phyloP scores from a whole-genome alignment of 2,113 vertebrate species.

The Plestiodon gilberti region DNA sequence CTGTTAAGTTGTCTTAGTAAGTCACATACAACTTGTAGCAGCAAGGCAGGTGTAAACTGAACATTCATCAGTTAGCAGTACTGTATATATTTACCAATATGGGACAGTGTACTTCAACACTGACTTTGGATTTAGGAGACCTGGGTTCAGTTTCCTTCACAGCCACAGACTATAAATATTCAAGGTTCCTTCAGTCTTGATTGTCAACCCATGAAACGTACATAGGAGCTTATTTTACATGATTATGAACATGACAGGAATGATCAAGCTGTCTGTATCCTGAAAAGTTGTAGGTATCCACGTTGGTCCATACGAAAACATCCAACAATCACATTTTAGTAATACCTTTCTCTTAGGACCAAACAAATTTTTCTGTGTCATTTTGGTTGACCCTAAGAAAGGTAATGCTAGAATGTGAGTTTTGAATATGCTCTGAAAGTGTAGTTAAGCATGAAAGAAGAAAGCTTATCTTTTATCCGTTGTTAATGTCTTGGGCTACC shows the following conservation, averaged over 20 bases:
- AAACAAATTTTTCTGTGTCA: no score
- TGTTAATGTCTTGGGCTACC: not conserved
- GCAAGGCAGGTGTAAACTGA: not conserved
- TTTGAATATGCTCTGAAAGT: no score
- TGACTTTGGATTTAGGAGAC: not conserved
- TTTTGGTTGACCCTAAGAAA: no score
- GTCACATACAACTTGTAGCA: not conserved
- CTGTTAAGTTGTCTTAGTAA: not conserved
- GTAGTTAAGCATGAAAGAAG: not conserved
- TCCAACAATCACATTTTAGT: no score
- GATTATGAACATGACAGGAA: not conserved
- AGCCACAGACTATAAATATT: not conserved
- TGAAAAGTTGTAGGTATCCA: not conserved
- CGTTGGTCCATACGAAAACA: no score
- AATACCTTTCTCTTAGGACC: no score
- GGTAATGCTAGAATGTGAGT: no score
- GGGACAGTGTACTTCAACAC: not conserved
- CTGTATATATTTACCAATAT: not conserved
- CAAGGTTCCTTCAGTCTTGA: no score
- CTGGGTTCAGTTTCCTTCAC: not conserved
- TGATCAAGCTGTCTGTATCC: not conserved
- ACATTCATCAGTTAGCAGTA: not conserved
- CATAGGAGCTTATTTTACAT: not conserved
- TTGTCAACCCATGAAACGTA: not conserved
- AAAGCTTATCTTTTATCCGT: not conserved